Evolutionary conservation across 2,888 invertebrate species (phyloP).

Genomic region (Eupeodes latifasciatus): DNA sequence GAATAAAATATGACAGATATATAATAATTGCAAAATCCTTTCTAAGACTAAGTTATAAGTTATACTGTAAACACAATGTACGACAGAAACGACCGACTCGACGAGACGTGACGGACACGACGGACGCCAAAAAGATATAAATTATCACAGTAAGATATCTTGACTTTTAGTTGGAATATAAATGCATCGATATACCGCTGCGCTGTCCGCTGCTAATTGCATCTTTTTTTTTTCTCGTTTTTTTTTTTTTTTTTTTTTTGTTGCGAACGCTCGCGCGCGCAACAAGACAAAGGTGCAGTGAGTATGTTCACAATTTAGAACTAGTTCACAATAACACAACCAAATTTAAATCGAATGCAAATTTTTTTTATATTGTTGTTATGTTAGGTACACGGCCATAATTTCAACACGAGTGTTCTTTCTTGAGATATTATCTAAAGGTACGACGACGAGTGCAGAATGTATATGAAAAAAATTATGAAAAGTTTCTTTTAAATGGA

Average conservation of each 20-base stretch:
- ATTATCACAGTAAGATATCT: conserved; percentile 61
- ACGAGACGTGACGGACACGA: not conserved
- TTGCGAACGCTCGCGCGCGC: too few relatives aligned
- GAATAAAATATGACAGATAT: conserved; percentile 71
- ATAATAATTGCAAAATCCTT: conserved; percentile 70
- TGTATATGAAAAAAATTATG: not conserved
- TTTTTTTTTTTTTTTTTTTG: not conserved
- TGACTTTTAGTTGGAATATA: conserved; percentile 52
- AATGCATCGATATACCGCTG: conserved; percentile 49
- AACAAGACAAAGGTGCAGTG: conserved; percentile 54
- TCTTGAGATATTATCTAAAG: conserved; percentile 16
- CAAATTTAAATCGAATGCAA: conserved; percentile 68
- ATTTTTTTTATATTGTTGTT: conserved; percentile 29
- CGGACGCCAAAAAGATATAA: conserved; percentile 69
- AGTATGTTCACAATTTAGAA: conserved; percentile 52
- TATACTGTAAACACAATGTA: not conserved
- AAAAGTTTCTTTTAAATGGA: conserved; percentile 19
- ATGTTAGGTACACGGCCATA: not conserved
- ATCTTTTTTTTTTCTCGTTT: conserved; percentile 47
- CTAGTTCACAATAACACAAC: conserved; percentile 47
- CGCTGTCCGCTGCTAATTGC: conserved; percentile 53
- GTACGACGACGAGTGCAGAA: not conserved
- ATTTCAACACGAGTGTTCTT: conserved; percentile 6
- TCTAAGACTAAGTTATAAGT: conserved; percentile 14
- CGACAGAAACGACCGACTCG: not conserved